Base-by-base conservation (phyloP, 2,797 vertebrate genomes). In the Spinus pinus region DNA sequence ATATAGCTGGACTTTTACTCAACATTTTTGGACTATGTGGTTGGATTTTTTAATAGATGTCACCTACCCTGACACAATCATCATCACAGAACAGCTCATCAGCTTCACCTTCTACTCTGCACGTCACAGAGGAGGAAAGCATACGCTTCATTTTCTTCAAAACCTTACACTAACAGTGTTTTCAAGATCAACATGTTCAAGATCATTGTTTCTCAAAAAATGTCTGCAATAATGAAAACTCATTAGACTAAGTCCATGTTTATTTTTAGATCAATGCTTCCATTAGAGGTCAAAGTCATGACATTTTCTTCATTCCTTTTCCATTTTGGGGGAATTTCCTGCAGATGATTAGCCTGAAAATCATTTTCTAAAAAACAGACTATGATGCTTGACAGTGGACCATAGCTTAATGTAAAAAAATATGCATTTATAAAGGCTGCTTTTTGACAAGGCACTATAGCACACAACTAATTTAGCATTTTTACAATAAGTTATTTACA, bases 241-340 rank as follows among this genome's bases (percentile, higher is more conserved):
- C 57, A 81, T 71, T 85, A 88, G 65, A 82, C 42, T 60, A 94
- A 75, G 30, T 65, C 27, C 27, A 46, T 37, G 21, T 22, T 94
- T 93, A 74, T 91, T 94, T 95, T 94, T 70, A 87, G 67, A 75
- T 28, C 47, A 60, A 31, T 53, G 41, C 28, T 89, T 90, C 79
- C 30, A 31, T 67, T 51, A 93, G 58, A 86, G 60, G 56, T 54
- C 24, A 92, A 87, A 97, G 91, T 89, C 64, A 64, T 56, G 28
- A 81, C 83, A 94, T 96, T 95, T 94, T 93, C 46, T 93, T 94
- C 71, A 67, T 74, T 93, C 50, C 31, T 91, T 83, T 86, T 95
- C 73, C 67, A 91, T 75, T 90, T 93, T 4, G 30, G 37, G 41
- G 73, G 28, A 93, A 94, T 81, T 94, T 90, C 51, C 79, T 83